These are phyloP conservation scores for Blennius ocellaris DNA, from an alignment of 2,113 vertebrate genomes.

Conservation along the genomic window DNA sequence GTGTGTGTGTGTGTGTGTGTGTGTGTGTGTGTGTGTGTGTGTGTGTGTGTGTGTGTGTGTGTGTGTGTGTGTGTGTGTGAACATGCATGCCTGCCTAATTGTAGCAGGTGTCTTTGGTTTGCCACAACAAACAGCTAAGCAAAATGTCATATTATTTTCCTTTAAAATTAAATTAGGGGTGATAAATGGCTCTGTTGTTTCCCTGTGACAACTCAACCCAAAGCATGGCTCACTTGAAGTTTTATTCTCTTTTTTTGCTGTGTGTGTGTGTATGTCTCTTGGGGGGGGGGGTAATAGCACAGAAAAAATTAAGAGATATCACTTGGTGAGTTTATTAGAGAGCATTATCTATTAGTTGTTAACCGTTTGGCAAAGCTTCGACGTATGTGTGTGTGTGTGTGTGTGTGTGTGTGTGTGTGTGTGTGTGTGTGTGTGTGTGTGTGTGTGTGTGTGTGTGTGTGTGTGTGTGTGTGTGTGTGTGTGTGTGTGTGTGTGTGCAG, in stretches of 20 bases:
- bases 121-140: slow-evolving; percentile 23
- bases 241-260: no score
- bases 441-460: no score
- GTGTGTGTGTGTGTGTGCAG: background rate
- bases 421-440: no score
- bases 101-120: slow-evolving; percentile 37
- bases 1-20: slow-evolving; percentile 17
- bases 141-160: slow-evolving; percentile 37
- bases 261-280: background rate
- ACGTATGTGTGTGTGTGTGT: background rate
- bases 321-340: background rate
- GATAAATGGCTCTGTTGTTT: slow-evolving; percentile 7
- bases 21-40: no score
- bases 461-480: background rate
- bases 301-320: slow-evolving; percentile 5
- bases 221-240: background rate
- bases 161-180: slow-evolving; percentile 18
- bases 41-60: slow-evolving; percentile 20
- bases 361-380: background rate
- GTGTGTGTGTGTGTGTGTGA: slow-evolving; percentile 10
- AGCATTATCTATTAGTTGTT: background rate
- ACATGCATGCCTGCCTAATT: slow-evolving; percentile 7
- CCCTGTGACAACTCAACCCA: slow-evolving; percentile 6
- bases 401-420: slow-evolving; percentile 9
- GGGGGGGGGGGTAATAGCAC: no score